phyloP scores from a whole-genome alignment of 1,140 invertebrate genomes.

The Bombus terrestris region DNA sequence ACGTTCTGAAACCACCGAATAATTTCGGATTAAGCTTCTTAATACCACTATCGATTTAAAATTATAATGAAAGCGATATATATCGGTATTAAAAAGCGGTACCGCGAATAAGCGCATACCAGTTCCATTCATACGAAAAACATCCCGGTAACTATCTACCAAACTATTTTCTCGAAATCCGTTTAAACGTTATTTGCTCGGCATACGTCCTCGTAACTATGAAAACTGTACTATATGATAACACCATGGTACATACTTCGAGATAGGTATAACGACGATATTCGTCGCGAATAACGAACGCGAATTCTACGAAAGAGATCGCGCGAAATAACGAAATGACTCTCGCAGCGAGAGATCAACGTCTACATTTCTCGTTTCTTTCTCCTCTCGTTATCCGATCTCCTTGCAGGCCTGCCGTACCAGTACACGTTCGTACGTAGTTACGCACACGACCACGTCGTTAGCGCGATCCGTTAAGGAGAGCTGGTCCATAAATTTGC shows the following conservation, averaged over 20 bases:
- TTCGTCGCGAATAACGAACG: too few species aligned
- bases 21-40: constrained; percentile 29
- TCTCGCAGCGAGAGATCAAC: constrained; percentile 65
- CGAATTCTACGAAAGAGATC: constrained; percentile 59
- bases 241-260: constrained; percentile 31
- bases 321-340: constrained; percentile 66
- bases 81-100: constrained; percentile 41
- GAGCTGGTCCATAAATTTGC: constrained; percentile 74
- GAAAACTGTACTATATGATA: constrained; percentile 33
- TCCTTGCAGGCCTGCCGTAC: background rate
- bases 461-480: constrained; percentile 66
- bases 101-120: constrained; percentile 23
- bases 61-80: constrained; percentile 42
- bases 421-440: constrained; percentile 26
- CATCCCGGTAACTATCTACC: constrained; percentile 15
- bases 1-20: constrained; percentile 17
- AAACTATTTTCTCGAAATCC: background rate
- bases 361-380: constrained; percentile 55
- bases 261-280: constrained; percentile 47
- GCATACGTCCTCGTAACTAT: constrained; percentile 25
- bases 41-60: constrained; percentile 33
- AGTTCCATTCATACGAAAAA: constrained; percentile 25
- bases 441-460: constrained; percentile 66
- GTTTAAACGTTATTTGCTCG: constrained; percentile 6
- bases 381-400: constrained; percentile 22